A percentile compares a stretch with the other conserved stretches of the same genome.
Evolutionary conservation across 2,888 invertebrate species (phyloP).

Genomic region (Meiosimyza decipiens): DNA sequence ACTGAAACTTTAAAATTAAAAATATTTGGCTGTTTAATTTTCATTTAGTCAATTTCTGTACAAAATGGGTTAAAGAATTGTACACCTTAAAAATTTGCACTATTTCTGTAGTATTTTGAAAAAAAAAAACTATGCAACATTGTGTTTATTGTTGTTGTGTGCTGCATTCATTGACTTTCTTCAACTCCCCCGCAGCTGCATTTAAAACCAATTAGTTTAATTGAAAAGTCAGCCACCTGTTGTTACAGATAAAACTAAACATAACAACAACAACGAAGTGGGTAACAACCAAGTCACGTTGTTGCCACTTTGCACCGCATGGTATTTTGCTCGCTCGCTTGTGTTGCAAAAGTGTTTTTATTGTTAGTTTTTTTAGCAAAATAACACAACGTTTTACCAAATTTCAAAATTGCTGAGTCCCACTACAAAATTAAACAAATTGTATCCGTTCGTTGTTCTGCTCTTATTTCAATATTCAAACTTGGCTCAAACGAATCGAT

Average conservation of each 20-base stretch:
- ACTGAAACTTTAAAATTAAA: too few species aligned
- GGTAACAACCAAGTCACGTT: constrained; percentile 52
- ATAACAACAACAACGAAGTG: not conserved
- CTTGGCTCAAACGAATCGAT: constrained; percentile 13
- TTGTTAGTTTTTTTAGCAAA: not conserved
- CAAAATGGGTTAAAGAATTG: too few species aligned
- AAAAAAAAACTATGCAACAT: not conserved
- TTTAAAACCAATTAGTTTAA: constrained; percentile 1
- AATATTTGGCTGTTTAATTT: too few species aligned
- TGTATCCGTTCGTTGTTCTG: not conserved
- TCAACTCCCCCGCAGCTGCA: not conserved
- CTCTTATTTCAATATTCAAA: not conserved
- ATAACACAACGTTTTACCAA: constrained; percentile 18
- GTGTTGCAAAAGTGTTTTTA: not conserved
- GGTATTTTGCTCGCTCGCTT: constrained; percentile 21
- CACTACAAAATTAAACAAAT: not conserved
- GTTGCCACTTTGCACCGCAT: constrained; percentile 57
- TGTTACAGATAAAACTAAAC: constrained; percentile 37
- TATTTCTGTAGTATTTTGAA: not conserved
- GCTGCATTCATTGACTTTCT: not conserved
- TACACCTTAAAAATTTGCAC: not conserved
- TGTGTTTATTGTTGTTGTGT: not conserved
- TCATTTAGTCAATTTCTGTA: too few species aligned
- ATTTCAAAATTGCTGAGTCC: constrained; percentile 13
- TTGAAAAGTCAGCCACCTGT: constrained; percentile 54